phyloP scores from a whole-genome alignment of 2,113 vertebrate species.

The Amphilophus citrinellus region DNA sequence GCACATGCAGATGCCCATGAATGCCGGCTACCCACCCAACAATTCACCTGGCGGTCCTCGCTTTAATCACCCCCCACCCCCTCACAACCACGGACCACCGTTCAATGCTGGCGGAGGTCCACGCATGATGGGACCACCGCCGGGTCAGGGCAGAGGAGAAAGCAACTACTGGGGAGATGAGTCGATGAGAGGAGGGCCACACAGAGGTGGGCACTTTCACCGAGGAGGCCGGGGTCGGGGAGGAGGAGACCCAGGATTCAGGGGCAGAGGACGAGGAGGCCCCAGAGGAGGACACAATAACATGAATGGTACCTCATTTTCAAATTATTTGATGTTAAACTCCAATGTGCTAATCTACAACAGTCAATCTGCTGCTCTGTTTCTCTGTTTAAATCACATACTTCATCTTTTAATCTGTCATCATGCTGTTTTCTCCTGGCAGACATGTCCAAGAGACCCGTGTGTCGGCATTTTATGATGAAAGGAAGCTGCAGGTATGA shows the following conservation, averaged over 20 bases:
- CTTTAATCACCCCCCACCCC: slow-evolving; percentile 84
- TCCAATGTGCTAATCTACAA: neutral
- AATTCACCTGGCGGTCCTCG: slow-evolving; percentile 84
- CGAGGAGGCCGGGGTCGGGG: slow-evolving; percentile 86
- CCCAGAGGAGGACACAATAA: slow-evolving; percentile 88
- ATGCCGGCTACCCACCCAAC: slow-evolving; percentile 89
- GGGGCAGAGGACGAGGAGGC: slow-evolving; percentile 86
- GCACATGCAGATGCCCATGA: slow-evolving; percentile 86
- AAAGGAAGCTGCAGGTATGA: slow-evolving; percentile 94
- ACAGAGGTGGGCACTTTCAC: slow-evolving; percentile 86
- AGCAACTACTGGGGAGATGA: slow-evolving; percentile 92
- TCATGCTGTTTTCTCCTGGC: neutral
- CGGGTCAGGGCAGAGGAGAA: slow-evolving; percentile 80
- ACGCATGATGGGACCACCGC: slow-evolving; percentile 90
- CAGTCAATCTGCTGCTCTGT: neutral
- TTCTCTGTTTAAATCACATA: neutral
- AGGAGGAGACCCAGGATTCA: slow-evolving; percentile 84
- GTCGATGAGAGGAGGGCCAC: slow-evolving; percentile 88
- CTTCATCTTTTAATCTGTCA: neutral
- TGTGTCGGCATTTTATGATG: slow-evolving; percentile 95
- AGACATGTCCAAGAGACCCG: slow-evolving; percentile 92
- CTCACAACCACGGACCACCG: slow-evolving; percentile 84
- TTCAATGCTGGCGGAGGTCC: slow-evolving; percentile 79
- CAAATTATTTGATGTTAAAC: neutral
- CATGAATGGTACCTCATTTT: slow-evolving; percentile 75